Evolutionary conservation across 2,888 invertebrate genomes (phyloP).

Genomic region (Lepidocyrtoides sp.): DNA sequence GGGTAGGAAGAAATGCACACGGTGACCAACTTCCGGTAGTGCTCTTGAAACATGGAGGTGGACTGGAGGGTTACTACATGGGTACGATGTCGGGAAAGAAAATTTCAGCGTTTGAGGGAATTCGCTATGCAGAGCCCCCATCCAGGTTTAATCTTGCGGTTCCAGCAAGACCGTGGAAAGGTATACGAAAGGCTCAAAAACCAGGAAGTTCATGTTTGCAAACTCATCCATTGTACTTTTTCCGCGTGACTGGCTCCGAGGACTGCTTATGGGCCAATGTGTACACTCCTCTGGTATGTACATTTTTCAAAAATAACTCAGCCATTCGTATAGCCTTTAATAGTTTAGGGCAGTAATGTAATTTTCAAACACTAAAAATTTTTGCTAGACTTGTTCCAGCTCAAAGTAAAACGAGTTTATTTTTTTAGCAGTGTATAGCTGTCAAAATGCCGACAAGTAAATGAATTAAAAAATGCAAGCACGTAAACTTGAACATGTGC

Average conservation of each 20-base stretch:
- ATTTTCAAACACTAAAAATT: not conserved
- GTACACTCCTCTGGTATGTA: not conserved
- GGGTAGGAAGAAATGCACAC: conserved; percentile 24
- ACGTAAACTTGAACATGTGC: not conserved
- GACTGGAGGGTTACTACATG: conserved; percentile 82
- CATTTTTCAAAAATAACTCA: no score
- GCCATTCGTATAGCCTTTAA: no score
- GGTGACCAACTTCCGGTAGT: conserved; percentile 55
- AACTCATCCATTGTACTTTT: conserved; percentile 77
- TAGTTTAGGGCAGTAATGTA: not conserved
- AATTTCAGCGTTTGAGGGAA: conserved; percentile 81
- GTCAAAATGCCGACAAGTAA: not conserved
- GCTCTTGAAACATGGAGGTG: conserved; percentile 58
- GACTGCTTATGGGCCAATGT: not conserved
- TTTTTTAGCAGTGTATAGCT: not conserved
- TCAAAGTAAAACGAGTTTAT: no score
- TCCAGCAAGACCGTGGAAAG: conserved; percentile 80
- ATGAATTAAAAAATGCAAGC: not conserved
- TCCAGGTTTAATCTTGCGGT: conserved; percentile 82
- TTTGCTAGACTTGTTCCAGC: no score
- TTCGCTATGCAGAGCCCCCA: conserved; percentile 82
- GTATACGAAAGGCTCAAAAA: conserved; percentile 71
- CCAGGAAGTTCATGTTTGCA: conserved; percentile 76
- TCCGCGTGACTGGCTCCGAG: conserved; percentile 61
- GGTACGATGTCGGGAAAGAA: conserved; percentile 77